Percentiles rank a stretch among this genome's conserved stretches.
Conservation (phyloP, 2,797 vertebrate species). For the Halcyon leucocephala region DNA sequence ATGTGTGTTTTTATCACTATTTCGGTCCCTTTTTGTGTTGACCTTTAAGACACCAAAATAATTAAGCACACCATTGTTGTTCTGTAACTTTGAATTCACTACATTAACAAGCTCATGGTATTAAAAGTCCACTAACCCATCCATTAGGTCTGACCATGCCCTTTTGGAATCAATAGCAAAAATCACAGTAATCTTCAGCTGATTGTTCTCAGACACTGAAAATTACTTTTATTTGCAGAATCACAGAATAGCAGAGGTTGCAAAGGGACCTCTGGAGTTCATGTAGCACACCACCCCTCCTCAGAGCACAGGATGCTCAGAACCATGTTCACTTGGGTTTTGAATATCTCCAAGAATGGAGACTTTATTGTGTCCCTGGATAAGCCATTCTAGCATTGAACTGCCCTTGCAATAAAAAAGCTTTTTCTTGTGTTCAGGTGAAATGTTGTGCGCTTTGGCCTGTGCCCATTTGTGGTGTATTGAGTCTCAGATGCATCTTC, state of each 20-base stretch:
- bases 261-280: background rate
- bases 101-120: background rate
- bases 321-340: background rate
- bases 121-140: background rate
- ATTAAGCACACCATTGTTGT: background rate
- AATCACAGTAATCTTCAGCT: background rate
- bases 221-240: background rate
- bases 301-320: background rate
- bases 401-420: background rate
- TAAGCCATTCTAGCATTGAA: background rate
- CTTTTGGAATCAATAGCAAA: slow-evolving; percentile 18
- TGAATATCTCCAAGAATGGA: background rate
- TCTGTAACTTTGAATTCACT: slow-evolving; percentile 11
- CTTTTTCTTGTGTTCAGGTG: background rate
- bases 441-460: too few relatives aligned
- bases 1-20: background rate
- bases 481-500: too few relatives aligned
- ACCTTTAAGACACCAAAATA: slow-evolving; percentile 32
- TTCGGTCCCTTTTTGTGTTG: background rate
- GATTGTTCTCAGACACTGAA: background rate
- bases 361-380: background rate
- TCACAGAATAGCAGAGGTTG: background rate
- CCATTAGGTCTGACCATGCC: background rate
- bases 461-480: too few relatives aligned
- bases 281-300: background rate